Conservation (phyloP, 2,797 vertebrate genomes). For the Helicolenus hilgendorfi region DNA sequence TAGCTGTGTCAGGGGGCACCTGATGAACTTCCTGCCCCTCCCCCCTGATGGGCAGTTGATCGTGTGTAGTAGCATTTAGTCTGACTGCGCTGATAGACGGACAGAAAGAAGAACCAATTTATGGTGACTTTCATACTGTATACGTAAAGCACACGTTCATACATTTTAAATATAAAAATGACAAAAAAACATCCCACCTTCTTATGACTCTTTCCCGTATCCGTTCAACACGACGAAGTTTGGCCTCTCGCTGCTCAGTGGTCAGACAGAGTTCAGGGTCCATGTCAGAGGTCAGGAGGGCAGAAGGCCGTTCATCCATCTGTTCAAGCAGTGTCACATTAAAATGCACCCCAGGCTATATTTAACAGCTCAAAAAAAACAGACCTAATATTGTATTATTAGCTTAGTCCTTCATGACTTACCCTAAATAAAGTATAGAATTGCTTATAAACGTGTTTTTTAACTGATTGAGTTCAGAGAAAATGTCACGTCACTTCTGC, state of each 20-base stretch:
- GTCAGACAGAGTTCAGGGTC: slow-evolving; percentile 73
- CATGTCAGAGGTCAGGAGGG: slow-evolving; percentile 53
- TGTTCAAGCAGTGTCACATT: slow-evolving; percentile 50
- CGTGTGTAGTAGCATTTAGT: slow-evolving; percentile 73
- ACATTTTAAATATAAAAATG: background rate
- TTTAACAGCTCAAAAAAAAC: background rate
- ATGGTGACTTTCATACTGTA: background rate
- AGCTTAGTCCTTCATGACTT: background rate
- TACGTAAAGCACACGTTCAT: background rate
- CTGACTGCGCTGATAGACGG: slow-evolving; percentile 84
- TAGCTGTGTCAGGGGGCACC: slow-evolving; percentile 50
- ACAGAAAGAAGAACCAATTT: slow-evolving; percentile 22
- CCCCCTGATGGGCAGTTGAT: slow-evolving; percentile 59
- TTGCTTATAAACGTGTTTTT: background rate
- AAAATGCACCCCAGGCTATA: background rate
- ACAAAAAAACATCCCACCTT: slow-evolving; percentile 72
- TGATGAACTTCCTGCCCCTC: slow-evolving; percentile 56
- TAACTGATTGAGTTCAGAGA: background rate
- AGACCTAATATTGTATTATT: background rate
- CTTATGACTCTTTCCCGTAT: slow-evolving; percentile 86
- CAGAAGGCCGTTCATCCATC: slow-evolving; percentile 49
- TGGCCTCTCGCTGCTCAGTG: slow-evolving; percentile 85
- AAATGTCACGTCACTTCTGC: background rate
- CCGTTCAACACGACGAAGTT: slow-evolving; percentile 86
- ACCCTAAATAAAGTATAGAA: background rate